A percentile compares a stretch with the other conserved stretches of the same genome.
phyloP scores from a whole-genome alignment of 2,888 invertebrate genomes.

The Parascotia fuliginaria region DNA sequence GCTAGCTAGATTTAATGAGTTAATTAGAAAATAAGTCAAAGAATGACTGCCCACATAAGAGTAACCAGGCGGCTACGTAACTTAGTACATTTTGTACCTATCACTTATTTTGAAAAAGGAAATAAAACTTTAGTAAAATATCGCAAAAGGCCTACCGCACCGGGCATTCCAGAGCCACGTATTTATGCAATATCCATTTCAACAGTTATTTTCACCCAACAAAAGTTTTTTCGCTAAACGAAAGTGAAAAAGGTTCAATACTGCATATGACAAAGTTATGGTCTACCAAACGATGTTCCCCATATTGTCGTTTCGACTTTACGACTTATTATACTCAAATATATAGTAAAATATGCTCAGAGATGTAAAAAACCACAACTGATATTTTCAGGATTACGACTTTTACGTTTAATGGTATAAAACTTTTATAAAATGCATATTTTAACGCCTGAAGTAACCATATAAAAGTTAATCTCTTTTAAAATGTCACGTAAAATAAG shows the following conservation, averaged over 20 bases:
- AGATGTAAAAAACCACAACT: slow-evolving; percentile 32
- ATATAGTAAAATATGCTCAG: slow-evolving; percentile 23
- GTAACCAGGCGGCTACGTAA: too few species aligned
- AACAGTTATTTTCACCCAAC: not conserved
- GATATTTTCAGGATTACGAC: slow-evolving; percentile 6
- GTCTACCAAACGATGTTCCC: slow-evolving; percentile 17
- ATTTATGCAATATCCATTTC: not conserved
- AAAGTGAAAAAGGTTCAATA: slow-evolving; percentile 4
- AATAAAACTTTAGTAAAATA: too few species aligned
- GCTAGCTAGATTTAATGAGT: too few species aligned
- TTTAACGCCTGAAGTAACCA: too few species aligned
- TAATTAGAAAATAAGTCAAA: too few species aligned
- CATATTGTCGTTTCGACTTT: slow-evolving; percentile 19
- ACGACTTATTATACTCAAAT: slow-evolving; percentile 27
- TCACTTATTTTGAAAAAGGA: too few species aligned
- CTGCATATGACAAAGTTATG: slow-evolving; percentile 17
- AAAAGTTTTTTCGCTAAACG: not conserved
- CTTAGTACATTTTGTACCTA: too few species aligned
- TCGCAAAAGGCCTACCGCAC: too few species aligned
- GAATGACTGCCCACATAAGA: too few species aligned
- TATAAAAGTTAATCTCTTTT: too few species aligned
- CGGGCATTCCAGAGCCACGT: too few species aligned
- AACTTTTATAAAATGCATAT: not conserved
- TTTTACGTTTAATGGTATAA: slow-evolving; percentile 3
- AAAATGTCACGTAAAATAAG: not conserved